phyloP scores from a whole-genome alignment of 2,797 vertebrate species.

The Cichlasoma orientale region DNA sequence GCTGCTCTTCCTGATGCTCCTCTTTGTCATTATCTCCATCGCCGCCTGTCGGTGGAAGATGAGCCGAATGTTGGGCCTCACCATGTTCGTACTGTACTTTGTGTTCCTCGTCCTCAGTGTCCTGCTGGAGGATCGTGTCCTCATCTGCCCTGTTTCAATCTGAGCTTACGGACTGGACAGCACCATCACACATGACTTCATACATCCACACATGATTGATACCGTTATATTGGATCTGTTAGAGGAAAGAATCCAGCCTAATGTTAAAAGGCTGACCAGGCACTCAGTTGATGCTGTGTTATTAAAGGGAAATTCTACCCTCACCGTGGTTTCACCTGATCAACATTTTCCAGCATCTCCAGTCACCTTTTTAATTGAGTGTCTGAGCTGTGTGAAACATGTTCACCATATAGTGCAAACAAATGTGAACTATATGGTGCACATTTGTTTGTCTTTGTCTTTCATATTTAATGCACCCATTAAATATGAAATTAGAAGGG shows the following conservation, averaged over 20 bases:
- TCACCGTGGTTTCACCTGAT: not conserved
- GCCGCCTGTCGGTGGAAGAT: constrained; percentile 91
- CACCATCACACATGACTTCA: not conserved
- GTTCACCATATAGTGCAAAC: not conserved
- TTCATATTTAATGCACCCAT: not conserved
- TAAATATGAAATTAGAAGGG: too few relatives aligned
- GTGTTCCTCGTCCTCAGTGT: constrained; percentile 93
- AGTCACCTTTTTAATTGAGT: not conserved
- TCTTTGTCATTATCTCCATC: constrained; percentile 93
- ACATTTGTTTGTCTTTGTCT: too few relatives aligned
- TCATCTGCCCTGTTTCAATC: constrained; percentile 89
- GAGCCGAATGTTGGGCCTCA: constrained; percentile 90
- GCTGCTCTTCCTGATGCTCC: constrained; percentile 94
- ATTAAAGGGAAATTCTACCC: constrained; percentile 18
- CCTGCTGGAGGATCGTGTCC: constrained; percentile 89
- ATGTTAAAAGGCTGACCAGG: constrained; percentile 5
- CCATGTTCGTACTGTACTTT: constrained; percentile 94
- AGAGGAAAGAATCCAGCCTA: not conserved
- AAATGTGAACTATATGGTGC: not conserved
- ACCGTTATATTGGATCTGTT: not conserved
- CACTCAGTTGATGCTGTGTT: constrained; percentile 1
- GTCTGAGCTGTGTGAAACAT: constrained; percentile 1
- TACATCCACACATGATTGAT: not conserved
- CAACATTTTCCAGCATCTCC: constrained; percentile 2
- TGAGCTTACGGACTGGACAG: constrained; percentile 6